phyloP scores from a whole-genome alignment of 1,140 invertebrate species.

The Hydropsyche tenuis region DNA sequence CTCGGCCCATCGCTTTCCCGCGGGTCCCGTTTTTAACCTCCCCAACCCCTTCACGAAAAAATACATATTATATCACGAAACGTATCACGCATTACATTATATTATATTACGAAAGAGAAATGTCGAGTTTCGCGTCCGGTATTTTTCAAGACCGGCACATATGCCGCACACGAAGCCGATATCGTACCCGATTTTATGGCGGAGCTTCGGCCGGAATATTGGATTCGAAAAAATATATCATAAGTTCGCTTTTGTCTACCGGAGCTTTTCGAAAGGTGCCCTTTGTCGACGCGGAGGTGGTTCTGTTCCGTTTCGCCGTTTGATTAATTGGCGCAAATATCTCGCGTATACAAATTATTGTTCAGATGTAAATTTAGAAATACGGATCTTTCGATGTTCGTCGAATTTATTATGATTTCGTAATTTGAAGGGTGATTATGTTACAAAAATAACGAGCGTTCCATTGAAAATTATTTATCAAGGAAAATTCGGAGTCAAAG shows the following conservation, averaged over 20 bases:
- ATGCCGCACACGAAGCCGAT: constrained; percentile 28
- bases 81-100: too few species aligned
- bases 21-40: too few species aligned
- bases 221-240: constrained; percentile 17
- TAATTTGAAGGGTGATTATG: too few species aligned
- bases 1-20: too few species aligned
- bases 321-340: background rate
- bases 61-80: too few species aligned
- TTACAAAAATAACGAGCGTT: too few species aligned
- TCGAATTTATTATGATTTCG: too few species aligned
- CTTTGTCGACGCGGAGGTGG: background rate
- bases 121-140: constrained; percentile 7
- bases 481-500: too few species aligned
- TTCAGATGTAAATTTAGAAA: too few species aligned
- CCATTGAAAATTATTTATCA: too few species aligned
- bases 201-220: constrained; percentile 17
- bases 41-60: too few species aligned
- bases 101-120: constrained; percentile 7
- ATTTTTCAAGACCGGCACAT: constrained; percentile 29
- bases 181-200: constrained; percentile 22
- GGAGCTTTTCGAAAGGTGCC: background rate
- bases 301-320: background rate
- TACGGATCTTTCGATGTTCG: too few species aligned
- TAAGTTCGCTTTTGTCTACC: background rate
- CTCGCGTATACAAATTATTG: background rate